phyloP scores from a whole-genome alignment of 2,888 invertebrate species.

The Zaprionus lineosus region DNA sequence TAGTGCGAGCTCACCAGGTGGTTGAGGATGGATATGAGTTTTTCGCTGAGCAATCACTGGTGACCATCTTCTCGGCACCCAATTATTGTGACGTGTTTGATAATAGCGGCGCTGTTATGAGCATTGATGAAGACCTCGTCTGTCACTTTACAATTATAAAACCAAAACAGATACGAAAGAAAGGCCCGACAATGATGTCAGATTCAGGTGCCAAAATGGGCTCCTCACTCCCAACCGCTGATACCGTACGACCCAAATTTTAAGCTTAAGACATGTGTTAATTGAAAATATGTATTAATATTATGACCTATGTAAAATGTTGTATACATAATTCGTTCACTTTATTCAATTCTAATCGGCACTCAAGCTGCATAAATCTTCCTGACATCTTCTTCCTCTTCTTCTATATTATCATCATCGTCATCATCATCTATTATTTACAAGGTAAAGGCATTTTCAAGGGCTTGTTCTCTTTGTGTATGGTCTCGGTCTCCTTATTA shows the following conservation, averaged over 20 bases:
- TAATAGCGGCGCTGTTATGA: constrained; percentile 19
- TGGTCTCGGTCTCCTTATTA: constrained; percentile 31
- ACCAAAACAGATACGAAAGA: neutral
- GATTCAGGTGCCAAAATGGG: neutral
- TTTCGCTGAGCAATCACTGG: constrained; percentile 19
- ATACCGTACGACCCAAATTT: neutral
- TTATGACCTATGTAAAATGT: neutral
- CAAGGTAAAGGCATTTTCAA: constrained; percentile 62
- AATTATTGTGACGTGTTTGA: constrained; percentile 37
- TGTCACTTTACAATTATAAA: constrained; percentile 24
- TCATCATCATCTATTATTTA: constrained; percentile 35
- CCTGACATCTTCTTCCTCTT: neutral
- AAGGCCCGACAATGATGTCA: neutral
- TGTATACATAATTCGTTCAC: constrained; percentile 50
- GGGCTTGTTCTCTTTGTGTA: constrained; percentile 38
- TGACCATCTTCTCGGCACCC: constrained; percentile 39
- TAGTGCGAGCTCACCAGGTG: constrained; percentile 36
- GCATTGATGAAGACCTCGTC: neutral
- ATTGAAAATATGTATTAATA: neutral
- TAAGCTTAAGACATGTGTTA: neutral
- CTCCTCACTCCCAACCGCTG: neutral
- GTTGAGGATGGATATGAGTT: constrained; percentile 44
- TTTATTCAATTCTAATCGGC: constrained; percentile 49
- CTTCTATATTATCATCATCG: neutral
- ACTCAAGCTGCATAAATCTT: constrained; percentile 24